Base-by-base conservation (phyloP, 2,888 invertebrate species). In the Meiosimyza platycephala region DNA sequence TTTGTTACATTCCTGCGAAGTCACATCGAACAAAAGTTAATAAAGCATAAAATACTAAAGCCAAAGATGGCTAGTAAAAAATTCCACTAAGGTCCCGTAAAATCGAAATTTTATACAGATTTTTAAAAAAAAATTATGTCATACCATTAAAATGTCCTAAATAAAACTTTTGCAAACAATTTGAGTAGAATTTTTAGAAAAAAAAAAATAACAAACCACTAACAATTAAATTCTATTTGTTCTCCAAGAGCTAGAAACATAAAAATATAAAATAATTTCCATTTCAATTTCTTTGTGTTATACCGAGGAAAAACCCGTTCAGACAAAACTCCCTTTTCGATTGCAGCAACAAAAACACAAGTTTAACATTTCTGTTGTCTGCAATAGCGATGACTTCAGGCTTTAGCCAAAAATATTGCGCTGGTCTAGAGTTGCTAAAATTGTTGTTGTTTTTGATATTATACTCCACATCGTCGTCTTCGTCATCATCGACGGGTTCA, bases 401-500 rank as follows among this genome's bases (percentile, higher is more conserved):
- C 51, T 74, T 71, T 72, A 16, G 59, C 60, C 66, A 72, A 75
- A 60, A 67, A 48, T 74, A 72, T 77, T 76, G 75, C 69, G 76
- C 76, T 76, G 77, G 77, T 75, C 77, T 75, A 72, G 77, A 40
- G 73, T 66, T 73, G 69, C 72, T 75, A 67, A 16, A 70, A 72
- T 57, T 71, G 72, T 18, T 72, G 71, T 51, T 57, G 54, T 54
- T 71, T 47, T 71, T 71, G 68, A 70, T 59, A 13, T 62, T 69
- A 68, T 71, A 71, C 72, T 73, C 76, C 74, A 75, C 74, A 74
- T 75, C 73, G 71, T 74, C 65, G 52, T 33, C 22, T 73, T 75
- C 74, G 66, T 75, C 74, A 75, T 76, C 74, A 70, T 75, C 73
- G 76, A 75, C 74, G 76, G 80, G 82, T 82, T 82, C 84, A 83